These are phyloP conservation scores for Heliconius hewitsoni DNA, from an alignment of 1,140 invertebrate genomes.

Conservation along the genomic window DNA sequence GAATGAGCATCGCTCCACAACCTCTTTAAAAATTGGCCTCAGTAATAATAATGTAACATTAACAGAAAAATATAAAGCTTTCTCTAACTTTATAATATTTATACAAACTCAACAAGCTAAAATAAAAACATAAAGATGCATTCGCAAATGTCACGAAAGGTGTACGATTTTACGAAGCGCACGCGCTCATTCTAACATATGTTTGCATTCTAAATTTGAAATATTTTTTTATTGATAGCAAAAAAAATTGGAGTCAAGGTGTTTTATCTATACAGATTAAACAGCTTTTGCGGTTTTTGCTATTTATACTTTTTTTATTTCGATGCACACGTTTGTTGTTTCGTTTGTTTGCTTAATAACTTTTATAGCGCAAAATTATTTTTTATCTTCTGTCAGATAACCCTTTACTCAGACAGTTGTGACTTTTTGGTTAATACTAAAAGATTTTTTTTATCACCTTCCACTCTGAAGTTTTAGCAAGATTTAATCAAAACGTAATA, in stretches of 20 bases:
- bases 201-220: constrained; percentile 38
- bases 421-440: background rate
- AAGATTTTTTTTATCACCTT: background rate
- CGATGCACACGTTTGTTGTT: constrained; percentile 44
- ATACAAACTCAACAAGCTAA: background rate
- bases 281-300: constrained; percentile 60
- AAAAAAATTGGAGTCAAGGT: constrained; percentile 55
- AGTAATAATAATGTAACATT: too few species aligned
- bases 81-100: background rate
- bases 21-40: too few species aligned
- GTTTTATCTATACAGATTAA: constrained; percentile 53
- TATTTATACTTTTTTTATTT: constrained; percentile 44
- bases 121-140: constrained; percentile 37
- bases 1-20: too few species aligned
- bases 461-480: background rate
- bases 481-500: background rate
- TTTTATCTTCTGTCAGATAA: constrained; percentile 46
- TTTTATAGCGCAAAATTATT: constrained; percentile 45
- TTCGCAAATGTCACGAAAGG: constrained; percentile 64
- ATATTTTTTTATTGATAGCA: constrained; percentile 54
- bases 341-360: constrained; percentile 48
- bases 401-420: constrained; percentile 36
- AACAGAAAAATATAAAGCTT: too few species aligned
- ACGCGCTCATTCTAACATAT: constrained; percentile 44
- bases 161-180: constrained; percentile 56